Conservation (phyloP, 2,113 vertebrate species). For the Circaetus gallicus region DNA sequence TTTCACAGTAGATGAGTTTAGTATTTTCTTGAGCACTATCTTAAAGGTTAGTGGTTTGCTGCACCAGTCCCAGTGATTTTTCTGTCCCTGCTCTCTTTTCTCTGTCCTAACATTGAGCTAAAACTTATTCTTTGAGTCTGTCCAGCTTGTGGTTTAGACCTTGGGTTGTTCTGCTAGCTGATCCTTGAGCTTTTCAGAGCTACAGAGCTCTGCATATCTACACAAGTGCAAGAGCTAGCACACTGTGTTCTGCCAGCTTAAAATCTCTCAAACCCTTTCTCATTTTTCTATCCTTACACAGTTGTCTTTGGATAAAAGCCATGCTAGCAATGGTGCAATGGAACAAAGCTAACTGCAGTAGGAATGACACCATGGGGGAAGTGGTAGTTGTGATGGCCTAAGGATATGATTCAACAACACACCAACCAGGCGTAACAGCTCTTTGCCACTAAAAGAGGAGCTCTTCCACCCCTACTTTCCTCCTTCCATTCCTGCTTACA, state of each 20-base stretch:
- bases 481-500: background rate
- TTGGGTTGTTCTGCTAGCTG: background rate
- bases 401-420: conserved; percentile 12
- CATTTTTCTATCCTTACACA: background rate
- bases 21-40: background rate
- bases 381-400: background rate
- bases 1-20: background rate
- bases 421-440: background rate
- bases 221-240: background rate
- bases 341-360: background rate
- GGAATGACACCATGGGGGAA: background rate
- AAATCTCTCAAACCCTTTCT: background rate
- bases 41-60: background rate
- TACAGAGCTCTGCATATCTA: background rate
- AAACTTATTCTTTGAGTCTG: background rate
- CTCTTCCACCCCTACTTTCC: conserved; percentile 5
- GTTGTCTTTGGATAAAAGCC: background rate
- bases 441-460: background rate
- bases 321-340: background rate
- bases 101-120: background rate
- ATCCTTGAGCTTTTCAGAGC: background rate
- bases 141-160: background rate
- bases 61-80: background rate
- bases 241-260: background rate
- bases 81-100: background rate